Conservation (phyloP, 92 coral and sea anemone genomes). For the Zoanthus gigantus region DNA sequence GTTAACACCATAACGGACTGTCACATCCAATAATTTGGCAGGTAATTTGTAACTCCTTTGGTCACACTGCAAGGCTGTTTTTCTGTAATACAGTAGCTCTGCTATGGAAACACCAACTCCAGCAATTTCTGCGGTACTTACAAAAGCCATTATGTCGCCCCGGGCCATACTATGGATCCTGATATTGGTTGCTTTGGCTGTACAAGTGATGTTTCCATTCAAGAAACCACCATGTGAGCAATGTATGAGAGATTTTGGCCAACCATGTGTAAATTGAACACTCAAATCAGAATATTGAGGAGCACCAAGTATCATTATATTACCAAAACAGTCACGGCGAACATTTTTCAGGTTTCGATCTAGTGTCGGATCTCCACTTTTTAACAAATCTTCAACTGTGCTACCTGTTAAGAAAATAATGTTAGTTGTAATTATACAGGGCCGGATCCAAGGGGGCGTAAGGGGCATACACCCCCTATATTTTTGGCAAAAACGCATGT, state of each 20-base stretch:
- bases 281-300: background rate
- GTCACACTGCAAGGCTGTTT: conserved; percentile 14
- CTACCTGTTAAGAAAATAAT: background rate
- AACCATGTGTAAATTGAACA: background rate
- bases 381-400: background rate
- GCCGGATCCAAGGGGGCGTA: too few species aligned
- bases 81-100: conserved; percentile 30
- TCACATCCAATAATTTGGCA: conserved; percentile 8
- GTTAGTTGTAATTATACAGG: background rate
- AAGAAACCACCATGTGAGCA: conserved; percentile 8
- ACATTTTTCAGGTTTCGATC: conserved; percentile 12
- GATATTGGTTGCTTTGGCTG: conserved; percentile 18
- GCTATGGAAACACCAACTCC: conserved; percentile 17
- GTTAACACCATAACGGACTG: conserved; percentile 26
- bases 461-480: too few species aligned
- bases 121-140: conserved; percentile 24
- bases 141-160: conserved; percentile 7
- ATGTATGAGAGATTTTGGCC: conserved; percentile 4
- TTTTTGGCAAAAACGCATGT: too few species aligned
- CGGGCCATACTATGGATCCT: conserved; percentile 17
- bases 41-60: conserved; percentile 4
- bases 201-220: conserved; percentile 33
- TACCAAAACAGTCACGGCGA: conserved; percentile 26
- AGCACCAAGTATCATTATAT: conserved; percentile 27
- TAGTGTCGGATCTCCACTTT: background rate